Percentiles rank a stretch among this genome's conserved stretches.
phyloP scores from a whole-genome alignment of 2,888 invertebrate genomes.

The Noctua fimbriata region DNA sequence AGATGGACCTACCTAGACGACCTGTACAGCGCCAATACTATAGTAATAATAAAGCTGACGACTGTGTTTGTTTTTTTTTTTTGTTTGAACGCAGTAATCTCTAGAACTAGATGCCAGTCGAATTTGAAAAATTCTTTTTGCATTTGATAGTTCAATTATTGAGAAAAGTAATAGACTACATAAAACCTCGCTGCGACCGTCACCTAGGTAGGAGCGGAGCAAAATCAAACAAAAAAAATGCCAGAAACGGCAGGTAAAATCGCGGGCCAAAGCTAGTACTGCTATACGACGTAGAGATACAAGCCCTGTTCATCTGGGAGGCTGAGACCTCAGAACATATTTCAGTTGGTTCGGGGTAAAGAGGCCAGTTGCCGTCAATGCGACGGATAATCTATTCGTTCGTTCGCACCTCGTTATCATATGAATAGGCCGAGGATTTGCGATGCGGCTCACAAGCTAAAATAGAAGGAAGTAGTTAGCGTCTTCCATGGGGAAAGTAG shows the following conservation, averaged over 20 bases:
- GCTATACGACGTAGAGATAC: background rate
- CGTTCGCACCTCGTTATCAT: slow-evolving; percentile 71
- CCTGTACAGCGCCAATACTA: background rate
- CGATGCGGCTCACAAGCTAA: slow-evolving; percentile 66
- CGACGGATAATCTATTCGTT: slow-evolving; percentile 60
- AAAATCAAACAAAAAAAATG: too few species aligned
- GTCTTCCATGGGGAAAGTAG: slow-evolving; percentile 71
- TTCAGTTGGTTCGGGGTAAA: slow-evolving; percentile 60
- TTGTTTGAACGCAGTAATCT: background rate
- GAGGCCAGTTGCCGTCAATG: slow-evolving; percentile 58
- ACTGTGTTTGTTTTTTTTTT: background rate
- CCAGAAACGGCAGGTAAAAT: background rate
- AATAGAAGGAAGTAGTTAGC: slow-evolving; percentile 73
- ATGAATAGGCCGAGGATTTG: slow-evolving; percentile 70
- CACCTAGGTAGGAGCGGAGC: background rate
- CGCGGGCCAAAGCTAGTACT: background rate
- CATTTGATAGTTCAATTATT: background rate
- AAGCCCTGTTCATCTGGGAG: slow-evolving; percentile 11
- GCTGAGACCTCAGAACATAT: slow-evolving; percentile 36
- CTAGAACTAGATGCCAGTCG: background rate
- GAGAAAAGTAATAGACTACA: background rate
- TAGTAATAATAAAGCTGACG: background rate
- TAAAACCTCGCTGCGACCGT: background rate
- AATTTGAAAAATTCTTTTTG: background rate
- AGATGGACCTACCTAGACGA: background rate